Conservation (phyloP, 2,113 vertebrate genomes). For the Canis aureus region DNA sequence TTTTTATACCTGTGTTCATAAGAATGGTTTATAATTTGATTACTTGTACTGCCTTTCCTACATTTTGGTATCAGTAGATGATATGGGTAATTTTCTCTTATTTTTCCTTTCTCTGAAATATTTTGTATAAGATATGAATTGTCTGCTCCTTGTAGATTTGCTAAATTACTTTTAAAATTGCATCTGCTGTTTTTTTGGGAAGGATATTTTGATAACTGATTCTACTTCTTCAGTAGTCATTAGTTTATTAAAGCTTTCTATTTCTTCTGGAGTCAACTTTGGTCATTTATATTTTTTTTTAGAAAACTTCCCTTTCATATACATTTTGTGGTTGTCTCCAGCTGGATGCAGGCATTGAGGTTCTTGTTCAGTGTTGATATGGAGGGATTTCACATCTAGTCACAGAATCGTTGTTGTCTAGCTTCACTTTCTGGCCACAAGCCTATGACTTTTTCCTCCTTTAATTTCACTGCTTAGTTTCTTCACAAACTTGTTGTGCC, state of each 20-base stretch:
- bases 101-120: neutral
- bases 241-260: neutral
- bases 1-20: conserved; percentile 19
- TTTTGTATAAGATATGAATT: neutral
- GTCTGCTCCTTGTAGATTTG: neutral
- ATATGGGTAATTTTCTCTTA: neutral
- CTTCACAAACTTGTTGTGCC: neutral
- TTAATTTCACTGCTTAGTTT: neutral
- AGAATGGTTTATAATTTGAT: conserved; percentile 33
- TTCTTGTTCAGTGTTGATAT: neutral
- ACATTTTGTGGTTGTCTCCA: neutral
- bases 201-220: neutral
- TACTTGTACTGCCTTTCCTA: neutral
- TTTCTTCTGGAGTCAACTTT: conserved; percentile 60
- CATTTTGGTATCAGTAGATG: conserved; percentile 22
- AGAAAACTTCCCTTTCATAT: neutral
- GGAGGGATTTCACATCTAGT: neutral
- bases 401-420: neutral
- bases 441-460: neutral
- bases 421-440: neutral
- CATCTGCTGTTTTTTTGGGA: neutral
- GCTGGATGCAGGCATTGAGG: neutral
- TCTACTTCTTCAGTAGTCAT: neutral
- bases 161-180: conserved; percentile 33
- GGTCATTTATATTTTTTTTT: conserved; percentile 12